Evolutionary conservation across 2,113 vertebrate species (phyloP).

Genomic region (Phrynosoma platyrhinos): DNA sequence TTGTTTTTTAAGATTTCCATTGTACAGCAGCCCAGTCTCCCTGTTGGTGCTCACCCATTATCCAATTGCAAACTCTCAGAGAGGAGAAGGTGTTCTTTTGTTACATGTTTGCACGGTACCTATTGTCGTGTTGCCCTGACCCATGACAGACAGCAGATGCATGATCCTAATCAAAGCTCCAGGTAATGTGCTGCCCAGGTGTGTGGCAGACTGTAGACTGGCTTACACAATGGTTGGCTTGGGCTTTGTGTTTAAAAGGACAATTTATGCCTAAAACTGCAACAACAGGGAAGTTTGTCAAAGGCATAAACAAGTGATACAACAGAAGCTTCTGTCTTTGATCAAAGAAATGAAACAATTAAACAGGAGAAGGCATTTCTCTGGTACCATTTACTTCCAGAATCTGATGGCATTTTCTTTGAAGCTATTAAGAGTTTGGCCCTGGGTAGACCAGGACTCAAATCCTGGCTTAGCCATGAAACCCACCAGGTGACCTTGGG

Average conservation of each 20-base stretch:
- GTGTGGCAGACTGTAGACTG: background rate
- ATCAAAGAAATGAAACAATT: constrained; percentile 10
- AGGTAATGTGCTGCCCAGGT: constrained; percentile 10
- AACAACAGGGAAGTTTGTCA: background rate
- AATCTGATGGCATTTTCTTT: background rate
- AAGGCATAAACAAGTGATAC: background rate
- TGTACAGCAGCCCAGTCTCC: background rate
- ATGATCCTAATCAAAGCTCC: constrained; percentile 6
- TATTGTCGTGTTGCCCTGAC: constrained; percentile 15
- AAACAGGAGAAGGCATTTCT: background rate
- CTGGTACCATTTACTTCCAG: background rate
- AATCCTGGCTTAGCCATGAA: no score
- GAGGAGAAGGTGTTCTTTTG: background rate
- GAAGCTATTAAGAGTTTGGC: background rate
- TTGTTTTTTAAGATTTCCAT: background rate
- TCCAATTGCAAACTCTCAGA: background rate
- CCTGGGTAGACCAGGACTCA: background rate
- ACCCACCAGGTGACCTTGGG: no score
- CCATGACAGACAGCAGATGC: background rate
- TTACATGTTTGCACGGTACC: background rate
- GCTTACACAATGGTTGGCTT: background rate
- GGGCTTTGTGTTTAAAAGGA: background rate
- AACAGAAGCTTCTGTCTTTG: background rate
- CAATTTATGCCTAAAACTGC: constrained; percentile 5
- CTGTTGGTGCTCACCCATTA: background rate